phyloP scores from a whole-genome alignment of 1,140 invertebrate genomes.

The Thrips palmi region DNA sequence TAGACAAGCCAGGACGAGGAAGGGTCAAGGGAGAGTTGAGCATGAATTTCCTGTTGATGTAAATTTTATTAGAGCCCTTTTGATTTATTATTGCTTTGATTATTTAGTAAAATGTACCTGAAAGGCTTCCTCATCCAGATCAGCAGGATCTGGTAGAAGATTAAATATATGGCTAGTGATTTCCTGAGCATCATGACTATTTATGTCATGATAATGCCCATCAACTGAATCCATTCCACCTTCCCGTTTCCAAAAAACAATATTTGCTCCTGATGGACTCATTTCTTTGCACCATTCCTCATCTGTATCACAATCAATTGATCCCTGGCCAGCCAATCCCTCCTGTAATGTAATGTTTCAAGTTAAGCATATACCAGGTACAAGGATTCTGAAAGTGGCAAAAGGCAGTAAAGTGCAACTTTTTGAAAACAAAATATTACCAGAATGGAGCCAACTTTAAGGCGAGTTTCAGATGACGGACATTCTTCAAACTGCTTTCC shows the following conservation, averaged over 20 bases:
- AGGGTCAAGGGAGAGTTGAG: slow-evolving; percentile 20
- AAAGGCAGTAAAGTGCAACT: no score
- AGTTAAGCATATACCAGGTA: no score
- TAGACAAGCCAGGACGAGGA: slow-evolving; percentile 41
- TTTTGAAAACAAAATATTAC: no score
- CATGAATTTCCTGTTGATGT: slow-evolving; percentile 28
- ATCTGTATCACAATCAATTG: no score
- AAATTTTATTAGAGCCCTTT: background rate
- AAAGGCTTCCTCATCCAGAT: slow-evolving; percentile 29
- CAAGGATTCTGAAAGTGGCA: no score
- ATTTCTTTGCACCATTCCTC: slow-evolving; percentile 3
- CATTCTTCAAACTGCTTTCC: no score
- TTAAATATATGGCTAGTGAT: slow-evolving; percentile 32
- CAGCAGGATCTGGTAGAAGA: slow-evolving; percentile 30
- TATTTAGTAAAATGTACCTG: slow-evolving; percentile 21
- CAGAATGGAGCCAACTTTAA: no score
- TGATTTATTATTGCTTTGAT: background rate
- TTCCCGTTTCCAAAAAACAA: slow-evolving; percentile 27
- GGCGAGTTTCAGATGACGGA: no score
- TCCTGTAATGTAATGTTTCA: no score
- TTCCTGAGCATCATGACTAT: slow-evolving; percentile 27
- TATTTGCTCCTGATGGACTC: slow-evolving; percentile 8
- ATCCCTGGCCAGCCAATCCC: no score
- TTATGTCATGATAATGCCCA: slow-evolving; percentile 15
- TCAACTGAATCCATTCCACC: slow-evolving; percentile 21